phyloP scores from a whole-genome alignment of 2,888 invertebrate species.

The Spilosoma lubricipeda region DNA sequence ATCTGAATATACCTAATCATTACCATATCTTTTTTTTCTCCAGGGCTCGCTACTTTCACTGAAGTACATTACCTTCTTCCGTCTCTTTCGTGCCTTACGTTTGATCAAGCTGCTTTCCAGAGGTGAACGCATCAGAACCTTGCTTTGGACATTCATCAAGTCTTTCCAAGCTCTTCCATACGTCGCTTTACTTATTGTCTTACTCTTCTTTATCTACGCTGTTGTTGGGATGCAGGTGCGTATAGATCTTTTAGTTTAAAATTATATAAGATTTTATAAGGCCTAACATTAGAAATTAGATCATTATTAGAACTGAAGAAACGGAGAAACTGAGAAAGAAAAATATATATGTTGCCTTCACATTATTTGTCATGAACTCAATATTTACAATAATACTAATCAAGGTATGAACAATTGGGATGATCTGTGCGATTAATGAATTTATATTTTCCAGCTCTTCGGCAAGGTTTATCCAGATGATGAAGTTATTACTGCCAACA shows the following conservation, averaged over 20 bases:
- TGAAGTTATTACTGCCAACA: conserved; percentile 95
- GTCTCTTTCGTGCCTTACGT: conserved; percentile 95
- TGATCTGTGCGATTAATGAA: too few species aligned
- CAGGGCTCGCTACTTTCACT: conserved; percentile 61
- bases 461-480: conserved; percentile 95
- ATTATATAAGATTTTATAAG: too few species aligned
- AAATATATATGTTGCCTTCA: too few species aligned
- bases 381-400: too few species aligned
- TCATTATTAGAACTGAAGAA: too few species aligned
- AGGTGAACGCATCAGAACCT: conserved; percentile 98
- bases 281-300: too few species aligned
- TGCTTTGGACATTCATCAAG: conserved; percentile 99
- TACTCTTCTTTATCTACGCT: conserved; percentile 99
- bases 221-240: conserved; percentile 99
- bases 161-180: conserved; percentile 99
- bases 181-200: conserved; percentile 98
- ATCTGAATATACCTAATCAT: too few species aligned
- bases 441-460: conserved; percentile 89
- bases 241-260: background rate
- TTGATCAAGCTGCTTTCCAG: conserved; percentile 98
- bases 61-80: conserved; percentile 98
- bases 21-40: background rate
- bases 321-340: too few species aligned
- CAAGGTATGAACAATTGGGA: too few species aligned
- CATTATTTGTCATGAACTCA: too few species aligned